Evolutionary conservation across 2,888 invertebrate genomes (phyloP), one percentile per base, ranked within the genome.

Genomic region (Sthenelais limicola): DNA sequence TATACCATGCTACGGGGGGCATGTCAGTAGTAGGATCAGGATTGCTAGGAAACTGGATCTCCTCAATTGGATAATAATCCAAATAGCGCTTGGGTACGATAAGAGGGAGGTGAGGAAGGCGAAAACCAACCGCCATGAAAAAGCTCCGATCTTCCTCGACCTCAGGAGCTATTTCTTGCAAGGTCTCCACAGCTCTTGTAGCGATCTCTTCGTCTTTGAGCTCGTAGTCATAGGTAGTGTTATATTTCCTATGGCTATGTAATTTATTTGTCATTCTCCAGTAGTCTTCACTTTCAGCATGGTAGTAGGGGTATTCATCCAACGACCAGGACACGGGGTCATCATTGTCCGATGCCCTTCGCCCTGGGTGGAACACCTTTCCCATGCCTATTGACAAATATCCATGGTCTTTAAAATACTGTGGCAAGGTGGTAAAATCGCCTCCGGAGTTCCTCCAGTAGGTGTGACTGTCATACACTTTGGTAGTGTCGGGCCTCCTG

Each of bases 401-500:
- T 0, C 79, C 79, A 68, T 78, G 76, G 21, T 70, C 43, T 71
- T 80, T 80, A 52, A 80, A 80, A 70, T 75, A 77, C 67, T 80
- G 75, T 0, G 79, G 79, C 52, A 80, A 72, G 0, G 79, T 80
- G 3, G 79, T 78, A 51, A 77, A 80, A 49, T 80, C 77, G 0
- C 80, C 80, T 4, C 80, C 80, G 0, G 73, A 48, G 15, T 74
- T 67, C 2, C 80, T 69, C 52, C 75, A 80, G 62, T 80, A 79
- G 12, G 69, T 56, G 4, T 66, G n/a, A 12, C 77, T 48, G 47
- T 80, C 78, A 35, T 78, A 78, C 1, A 80, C 75, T 24, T 74
- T 74, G 18, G 80, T 79, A 3, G 80, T 80, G 54, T 80, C 80
- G 15, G 80, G 80, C 21, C 80, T 70, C 12, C 80, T 70, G 12